Evolutionary conservation across 2,113 vertebrate genomes (phyloP).

Genomic region (Campylorhamphus procurvoides): DNA sequence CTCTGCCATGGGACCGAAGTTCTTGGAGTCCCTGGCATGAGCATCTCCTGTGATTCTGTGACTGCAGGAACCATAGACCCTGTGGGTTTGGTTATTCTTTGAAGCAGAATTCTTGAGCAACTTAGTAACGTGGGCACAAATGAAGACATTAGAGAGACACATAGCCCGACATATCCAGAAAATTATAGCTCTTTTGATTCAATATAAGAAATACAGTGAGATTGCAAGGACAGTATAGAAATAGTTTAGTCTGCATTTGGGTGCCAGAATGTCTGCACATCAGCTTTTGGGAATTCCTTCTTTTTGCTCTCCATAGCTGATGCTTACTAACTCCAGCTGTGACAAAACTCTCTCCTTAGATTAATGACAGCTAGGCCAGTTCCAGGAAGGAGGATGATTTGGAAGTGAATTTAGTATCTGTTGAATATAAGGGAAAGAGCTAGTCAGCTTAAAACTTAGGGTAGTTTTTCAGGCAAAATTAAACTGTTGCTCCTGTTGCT

Average conservation of each 20-base stretch:
- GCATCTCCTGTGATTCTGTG: not conserved
- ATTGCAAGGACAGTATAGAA: not conserved
- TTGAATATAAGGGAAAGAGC: not conserved
- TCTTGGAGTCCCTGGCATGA: not conserved
- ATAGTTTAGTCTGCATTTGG: slow-evolving; percentile 4
- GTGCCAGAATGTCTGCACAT: slow-evolving; percentile 45
- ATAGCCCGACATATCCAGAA: not conserved
- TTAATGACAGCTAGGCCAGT: slow-evolving; percentile 19
- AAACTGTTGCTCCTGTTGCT: not conserved
- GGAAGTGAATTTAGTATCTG: not conserved
- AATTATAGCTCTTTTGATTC: not conserved
- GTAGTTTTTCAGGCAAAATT: not conserved
- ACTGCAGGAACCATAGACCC: not conserved
- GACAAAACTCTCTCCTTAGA: slow-evolving; percentile 33
- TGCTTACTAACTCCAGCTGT: slow-evolving; percentile 38
- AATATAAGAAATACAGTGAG: not conserved
- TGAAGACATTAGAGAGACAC: not conserved
- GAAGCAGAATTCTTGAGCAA: not conserved
- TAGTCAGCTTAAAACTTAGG: not conserved
- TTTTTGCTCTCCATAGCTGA: slow-evolving; percentile 28
- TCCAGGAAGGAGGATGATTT: slow-evolving; percentile 13
- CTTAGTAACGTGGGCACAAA: not conserved
- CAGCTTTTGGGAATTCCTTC: not conserved
- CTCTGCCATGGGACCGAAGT: not conserved
- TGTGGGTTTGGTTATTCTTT: not conserved